phyloP scores from a whole-genome alignment of 2,113 vertebrate genomes.

The Microtus pennsylvanicus region DNA sequence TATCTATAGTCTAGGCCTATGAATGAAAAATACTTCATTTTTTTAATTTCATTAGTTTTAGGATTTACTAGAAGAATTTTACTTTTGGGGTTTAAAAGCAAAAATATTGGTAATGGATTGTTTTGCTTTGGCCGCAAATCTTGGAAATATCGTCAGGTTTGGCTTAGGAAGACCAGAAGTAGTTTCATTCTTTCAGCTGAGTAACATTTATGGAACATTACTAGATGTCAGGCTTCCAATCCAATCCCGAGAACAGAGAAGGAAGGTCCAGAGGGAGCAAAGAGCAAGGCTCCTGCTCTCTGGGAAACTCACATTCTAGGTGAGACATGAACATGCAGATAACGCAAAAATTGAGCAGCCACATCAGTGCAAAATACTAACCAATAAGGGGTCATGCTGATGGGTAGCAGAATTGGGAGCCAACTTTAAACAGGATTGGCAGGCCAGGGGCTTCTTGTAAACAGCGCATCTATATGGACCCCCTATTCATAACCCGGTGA shows the following conservation, averaged over 20 bases:
- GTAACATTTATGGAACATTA: neutral
- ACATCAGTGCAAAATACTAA: neutral
- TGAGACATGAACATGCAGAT: neutral
- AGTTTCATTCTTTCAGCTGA: neutral
- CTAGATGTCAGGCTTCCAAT: neutral
- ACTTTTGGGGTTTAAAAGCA: neutral
- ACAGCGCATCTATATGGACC: neutral
- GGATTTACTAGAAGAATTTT: neutral
- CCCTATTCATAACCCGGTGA: neutral
- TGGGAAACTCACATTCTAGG: neutral
- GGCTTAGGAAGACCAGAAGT: neutral
- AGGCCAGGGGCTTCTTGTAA: neutral
- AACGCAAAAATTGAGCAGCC: neutral
- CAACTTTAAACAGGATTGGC: neutral
- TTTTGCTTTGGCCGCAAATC: neutral
- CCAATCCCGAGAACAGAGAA: neutral
- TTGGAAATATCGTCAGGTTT: conserved; percentile 2
- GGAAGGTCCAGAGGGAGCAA: neutral
- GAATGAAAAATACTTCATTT: neutral
- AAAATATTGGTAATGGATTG: neutral
- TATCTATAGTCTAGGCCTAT: neutral
- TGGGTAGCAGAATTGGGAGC: neutral
- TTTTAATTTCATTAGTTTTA: neutral
- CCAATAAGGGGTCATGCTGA: neutral
- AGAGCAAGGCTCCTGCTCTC: neutral